A percentile compares a stretch with the other conserved stretches of the same genome.
phyloP scores from a whole-genome alignment of 1,140 invertebrate species.

The Vanessa atalanta region DNA sequence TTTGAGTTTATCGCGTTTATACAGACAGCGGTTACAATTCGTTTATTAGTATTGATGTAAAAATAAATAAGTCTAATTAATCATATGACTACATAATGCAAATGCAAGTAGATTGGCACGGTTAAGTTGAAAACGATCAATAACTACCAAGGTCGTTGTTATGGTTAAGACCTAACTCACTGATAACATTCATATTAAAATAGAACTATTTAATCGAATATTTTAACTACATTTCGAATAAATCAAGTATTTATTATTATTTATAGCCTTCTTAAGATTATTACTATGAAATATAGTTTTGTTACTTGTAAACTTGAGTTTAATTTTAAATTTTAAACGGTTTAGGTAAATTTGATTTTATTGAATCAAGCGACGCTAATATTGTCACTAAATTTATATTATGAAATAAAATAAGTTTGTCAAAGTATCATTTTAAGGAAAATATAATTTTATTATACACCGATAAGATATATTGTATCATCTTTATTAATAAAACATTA shows the following conservation, averaged over 20 bases:
- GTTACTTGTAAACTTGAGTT: no score
- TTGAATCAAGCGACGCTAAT: neutral
- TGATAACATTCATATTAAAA: constrained; percentile 5
- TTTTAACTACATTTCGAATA: neutral
- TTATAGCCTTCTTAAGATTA: neutral
- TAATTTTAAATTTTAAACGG: no score
- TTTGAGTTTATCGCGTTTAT: no score
- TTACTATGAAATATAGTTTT: no score
- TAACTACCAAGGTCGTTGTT: neutral
- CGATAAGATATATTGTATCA: no score
- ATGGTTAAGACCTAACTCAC: neutral
- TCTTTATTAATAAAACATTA: no score
- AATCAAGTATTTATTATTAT: neutral
- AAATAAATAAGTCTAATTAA: neutral
- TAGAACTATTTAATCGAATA: neutral
- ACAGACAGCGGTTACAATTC: no score
- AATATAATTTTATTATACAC: no score
- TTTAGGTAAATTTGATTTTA: no score
- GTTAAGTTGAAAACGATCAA: neutral
- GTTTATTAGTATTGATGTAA: no score
- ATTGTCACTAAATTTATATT: neutral
- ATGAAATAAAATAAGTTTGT: neutral
- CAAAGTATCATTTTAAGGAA: no score
- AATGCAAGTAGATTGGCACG: neutral
- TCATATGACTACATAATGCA: neutral